Evolutionary conservation across 2,888 invertebrate species (phyloP).

Genomic region (Acanthosepion esculentum): DNA sequence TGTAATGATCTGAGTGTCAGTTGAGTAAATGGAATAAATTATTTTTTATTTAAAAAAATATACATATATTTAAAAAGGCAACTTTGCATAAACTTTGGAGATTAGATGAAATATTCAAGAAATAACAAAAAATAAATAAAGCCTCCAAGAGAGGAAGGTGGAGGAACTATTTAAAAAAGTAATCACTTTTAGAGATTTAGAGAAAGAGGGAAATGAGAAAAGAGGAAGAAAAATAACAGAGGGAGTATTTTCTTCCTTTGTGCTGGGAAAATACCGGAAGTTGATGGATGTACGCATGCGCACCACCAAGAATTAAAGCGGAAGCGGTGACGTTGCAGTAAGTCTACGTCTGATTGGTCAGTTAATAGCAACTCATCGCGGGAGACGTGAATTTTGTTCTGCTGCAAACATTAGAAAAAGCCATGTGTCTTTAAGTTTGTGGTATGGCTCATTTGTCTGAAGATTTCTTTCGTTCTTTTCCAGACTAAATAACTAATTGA

Average conservation of each 20-base stretch:
- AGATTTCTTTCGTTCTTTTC: too few species aligned
- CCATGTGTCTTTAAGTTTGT: neutral
- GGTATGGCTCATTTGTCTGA: neutral
- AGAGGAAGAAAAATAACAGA: neutral
- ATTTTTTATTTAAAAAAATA: neutral
- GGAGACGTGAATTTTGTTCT: slow-evolving; percentile 33
- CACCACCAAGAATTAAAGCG: neutral
- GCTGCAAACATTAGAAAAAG: slow-evolving; percentile 21
- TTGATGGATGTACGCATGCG: neutral
- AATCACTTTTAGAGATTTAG: neutral
- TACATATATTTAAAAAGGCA: neutral
- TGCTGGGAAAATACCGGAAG: slow-evolving; percentile 40
- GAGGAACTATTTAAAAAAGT: neutral
- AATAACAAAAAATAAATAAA: neutral
- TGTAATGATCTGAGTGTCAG: too few species aligned
- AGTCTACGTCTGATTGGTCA: neutral
- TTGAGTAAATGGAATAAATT: too few species aligned
- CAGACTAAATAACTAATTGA: neutral
- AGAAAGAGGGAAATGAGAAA: neutral
- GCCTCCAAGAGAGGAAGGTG: neutral
- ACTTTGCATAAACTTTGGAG: neutral
- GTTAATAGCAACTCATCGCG: neutral
- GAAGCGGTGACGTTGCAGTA: slow-evolving; percentile 41
- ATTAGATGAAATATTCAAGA: neutral
- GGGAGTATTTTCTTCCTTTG: slow-evolving; percentile 2